Conservation (phyloP, 2,888 invertebrate genomes). For the Chrysotoxum bicinctum region DNA sequence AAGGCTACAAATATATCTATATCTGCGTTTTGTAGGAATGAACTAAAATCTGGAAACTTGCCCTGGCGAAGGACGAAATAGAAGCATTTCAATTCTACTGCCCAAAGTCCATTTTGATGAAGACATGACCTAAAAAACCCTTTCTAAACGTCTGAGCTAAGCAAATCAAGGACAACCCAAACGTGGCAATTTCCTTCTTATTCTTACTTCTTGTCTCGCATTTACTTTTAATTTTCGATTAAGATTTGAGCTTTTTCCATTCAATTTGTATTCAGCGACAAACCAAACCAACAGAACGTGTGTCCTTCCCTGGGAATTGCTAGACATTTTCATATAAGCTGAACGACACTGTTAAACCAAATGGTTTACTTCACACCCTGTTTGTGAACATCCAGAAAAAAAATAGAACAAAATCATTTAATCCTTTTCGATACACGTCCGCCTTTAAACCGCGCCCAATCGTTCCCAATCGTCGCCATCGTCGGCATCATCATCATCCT, state of each 20-base stretch:
- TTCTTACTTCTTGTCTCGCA: neutral
- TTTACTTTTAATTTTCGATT: slow-evolving; percentile 5
- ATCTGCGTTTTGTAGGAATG: no score
- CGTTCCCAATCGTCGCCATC: slow-evolving; percentile 15
- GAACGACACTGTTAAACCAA: neutral
- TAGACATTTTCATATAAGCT: neutral
- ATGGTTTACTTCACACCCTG: slow-evolving; percentile 16
- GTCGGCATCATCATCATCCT: neutral
- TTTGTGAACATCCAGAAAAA: neutral
- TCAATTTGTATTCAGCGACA: neutral
- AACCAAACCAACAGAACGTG: neutral
- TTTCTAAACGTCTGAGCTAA: neutral
- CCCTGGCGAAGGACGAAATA: no score
- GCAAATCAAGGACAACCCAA: neutral
- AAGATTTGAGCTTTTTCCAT: neutral
- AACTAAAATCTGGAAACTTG: no score
- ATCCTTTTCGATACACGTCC: slow-evolving; percentile 45
- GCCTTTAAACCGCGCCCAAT: slow-evolving; percentile 7
- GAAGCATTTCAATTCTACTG: no score
- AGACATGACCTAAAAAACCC: no score
- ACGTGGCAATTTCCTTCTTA: neutral
- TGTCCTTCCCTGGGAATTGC: neutral
- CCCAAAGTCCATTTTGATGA: no score
- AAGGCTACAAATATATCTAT: no score
- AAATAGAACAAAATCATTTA: slow-evolving; percentile 39